Conservation (phyloP, 1,140 invertebrate genomes). For the Pollicipes pollicipes region DNA sequence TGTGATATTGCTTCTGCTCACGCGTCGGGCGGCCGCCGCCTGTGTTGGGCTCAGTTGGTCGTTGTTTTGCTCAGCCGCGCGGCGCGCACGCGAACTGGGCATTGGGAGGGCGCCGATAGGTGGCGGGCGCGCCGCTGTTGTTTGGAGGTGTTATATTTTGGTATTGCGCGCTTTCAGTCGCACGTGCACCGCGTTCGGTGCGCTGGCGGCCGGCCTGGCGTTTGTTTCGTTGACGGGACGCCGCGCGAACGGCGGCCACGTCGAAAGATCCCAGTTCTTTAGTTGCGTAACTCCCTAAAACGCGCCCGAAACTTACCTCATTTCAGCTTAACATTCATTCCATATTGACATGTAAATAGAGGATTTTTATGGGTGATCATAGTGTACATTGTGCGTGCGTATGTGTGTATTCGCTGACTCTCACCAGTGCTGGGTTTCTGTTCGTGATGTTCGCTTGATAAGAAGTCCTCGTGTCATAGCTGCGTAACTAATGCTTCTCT, state of each 20-base stretch:
- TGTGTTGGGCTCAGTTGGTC: not conserved
- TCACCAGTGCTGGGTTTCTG: not conserved
- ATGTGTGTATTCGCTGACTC: not conserved
- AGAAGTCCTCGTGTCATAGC: not conserved
- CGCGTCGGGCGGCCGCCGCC: too few relatives aligned
- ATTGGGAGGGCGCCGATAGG: too few relatives aligned
- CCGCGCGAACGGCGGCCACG: too few relatives aligned
- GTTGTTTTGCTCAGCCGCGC: constrained; percentile 1
- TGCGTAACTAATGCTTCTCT: not conserved
- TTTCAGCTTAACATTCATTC: constrained; percentile 1
- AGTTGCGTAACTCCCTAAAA: not conserved
- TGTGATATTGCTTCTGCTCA: not conserved
- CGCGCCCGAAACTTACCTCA: not conserved
- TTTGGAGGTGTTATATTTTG: not conserved
- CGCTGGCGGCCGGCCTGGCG: too few relatives aligned
- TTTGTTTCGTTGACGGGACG: not conserved
- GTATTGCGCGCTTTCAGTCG: not conserved
- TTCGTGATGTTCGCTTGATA: not conserved
- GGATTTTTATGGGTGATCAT: not conserved
- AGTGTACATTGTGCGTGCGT: not conserved
- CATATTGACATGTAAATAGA: not conserved
- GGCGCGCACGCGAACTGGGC: too few relatives aligned
- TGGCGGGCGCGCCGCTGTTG: too few relatives aligned
- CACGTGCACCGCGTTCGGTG: too few relatives aligned
- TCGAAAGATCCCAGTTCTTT: not conserved